Evolutionary conservation across 2,797 vertebrate species (phyloP).

Genomic region (Coendou prehensilis): DNA sequence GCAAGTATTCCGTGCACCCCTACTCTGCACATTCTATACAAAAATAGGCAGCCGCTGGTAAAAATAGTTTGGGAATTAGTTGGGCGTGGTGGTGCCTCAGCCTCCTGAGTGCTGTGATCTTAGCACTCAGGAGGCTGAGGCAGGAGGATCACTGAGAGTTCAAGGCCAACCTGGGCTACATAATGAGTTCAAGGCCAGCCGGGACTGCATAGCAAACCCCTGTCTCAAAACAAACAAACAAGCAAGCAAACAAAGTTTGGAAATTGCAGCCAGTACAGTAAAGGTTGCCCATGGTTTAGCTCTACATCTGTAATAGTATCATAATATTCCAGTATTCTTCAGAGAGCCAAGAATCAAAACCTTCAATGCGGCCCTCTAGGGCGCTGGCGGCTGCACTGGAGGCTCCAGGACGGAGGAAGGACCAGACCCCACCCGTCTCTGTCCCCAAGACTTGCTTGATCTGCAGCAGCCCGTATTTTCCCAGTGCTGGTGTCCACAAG

Average conservation of each 20-base stretch:
- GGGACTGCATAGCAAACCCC: background rate
- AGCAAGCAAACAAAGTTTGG: background rate
- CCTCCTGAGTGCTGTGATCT: background rate
- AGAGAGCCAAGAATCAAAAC: background rate
- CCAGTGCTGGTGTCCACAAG: background rate
- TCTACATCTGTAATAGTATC: background rate
- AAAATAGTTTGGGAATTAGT: background rate
- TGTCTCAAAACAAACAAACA: background rate
- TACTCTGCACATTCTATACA: too few relatives aligned
- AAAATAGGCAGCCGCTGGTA: background rate
- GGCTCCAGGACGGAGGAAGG: background rate
- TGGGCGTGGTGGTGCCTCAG: background rate
- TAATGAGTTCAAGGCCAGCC: background rate
- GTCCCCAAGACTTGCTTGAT: rapidly evolving
- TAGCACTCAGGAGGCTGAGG: background rate
- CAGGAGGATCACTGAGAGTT: background rate
- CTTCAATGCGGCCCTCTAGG: background rate
- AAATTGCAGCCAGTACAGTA: background rate
- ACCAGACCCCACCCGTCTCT: rapidly evolving
- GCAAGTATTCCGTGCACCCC: background rate
- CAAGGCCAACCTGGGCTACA: too few relatives aligned
- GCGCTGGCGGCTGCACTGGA: background rate
- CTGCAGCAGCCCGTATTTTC: rapidly evolving
- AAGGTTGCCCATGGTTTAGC: background rate
- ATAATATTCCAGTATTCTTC: background rate